Evolutionary conservation across 1,140 invertebrate genomes (phyloP), one percentile per base, ranked within the genome.

Genomic region (Trinorchestia longiramus): DNA sequence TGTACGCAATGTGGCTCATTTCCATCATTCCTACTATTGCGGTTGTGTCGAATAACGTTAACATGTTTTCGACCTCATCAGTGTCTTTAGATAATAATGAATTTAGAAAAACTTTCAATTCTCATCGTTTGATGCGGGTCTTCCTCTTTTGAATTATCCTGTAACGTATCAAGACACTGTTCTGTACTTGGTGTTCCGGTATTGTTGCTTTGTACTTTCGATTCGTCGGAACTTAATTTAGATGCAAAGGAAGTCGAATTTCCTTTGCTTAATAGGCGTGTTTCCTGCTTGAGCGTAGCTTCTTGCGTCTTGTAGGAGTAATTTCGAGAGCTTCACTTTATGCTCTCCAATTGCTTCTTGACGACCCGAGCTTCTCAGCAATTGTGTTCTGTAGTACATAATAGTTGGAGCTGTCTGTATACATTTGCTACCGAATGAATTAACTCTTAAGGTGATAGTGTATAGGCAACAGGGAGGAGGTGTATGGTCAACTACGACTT

Each of bases 241-340:
- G 62, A 77, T 77, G 62, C 62, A 77, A 77, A 77, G 62, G 62
- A 77, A 77, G 62, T 77, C 62, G 62, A 77, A 77, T 77, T 77
- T 77, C 62, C 62, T 77, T 36, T 11, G 8, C 15, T 77, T 77
- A 77, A 77, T 77, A 77, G 62, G 36, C 62, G 36, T 77, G 62
- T 77, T 77, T 77, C 62, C 62, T 77, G 62, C 15, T 28, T 28
- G 28, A 77, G 62, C 28, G 62, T 77, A 77, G 62, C 62, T 77
- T 77, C 15, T 77, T 77, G 47, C 47, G 47, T 53, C 47, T 53
- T 53, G 47, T 19, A 53, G 62, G 62, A 77, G 62, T 36, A 77
- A 77, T 77, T 77, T 77, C 62, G 62, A 77, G 28, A 11, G 62
- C 62, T 77, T 77, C 62, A 77, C 28, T 77, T 77, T 36, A 28